Percentiles rank a stretch among this genome's conserved stretches.
phyloP scores from a whole-genome alignment of 2,888 invertebrate genomes.

The Oligia strigilis region DNA sequence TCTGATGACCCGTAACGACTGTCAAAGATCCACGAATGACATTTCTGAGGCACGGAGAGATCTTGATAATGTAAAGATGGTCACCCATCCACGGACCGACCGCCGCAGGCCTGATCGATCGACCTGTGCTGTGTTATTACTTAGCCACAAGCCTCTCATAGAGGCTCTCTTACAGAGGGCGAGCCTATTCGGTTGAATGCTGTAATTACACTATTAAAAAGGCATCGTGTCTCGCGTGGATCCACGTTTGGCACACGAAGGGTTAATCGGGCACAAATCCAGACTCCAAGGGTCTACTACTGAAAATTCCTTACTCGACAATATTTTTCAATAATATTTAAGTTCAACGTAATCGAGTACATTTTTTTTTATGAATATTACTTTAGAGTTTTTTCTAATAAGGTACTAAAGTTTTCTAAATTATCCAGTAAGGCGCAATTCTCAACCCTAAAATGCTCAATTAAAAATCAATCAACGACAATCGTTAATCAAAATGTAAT shows the following conservation, averaged over 20 bases:
- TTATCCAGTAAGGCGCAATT: not conserved
- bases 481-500: constrained; percentile 56
- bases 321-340: not conserved
- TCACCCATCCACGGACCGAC: no score
- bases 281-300: not conserved
- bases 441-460: constrained; percentile 25
- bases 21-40: no score
- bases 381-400: not conserved
- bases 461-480: constrained; percentile 42
- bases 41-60: no score
- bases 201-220: not conserved
- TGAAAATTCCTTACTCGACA: no score
- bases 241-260: not conserved
- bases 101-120: no score
- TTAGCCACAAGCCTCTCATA: no score
- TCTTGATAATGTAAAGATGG: no score
- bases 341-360: not conserved
- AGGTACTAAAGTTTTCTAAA: not conserved
- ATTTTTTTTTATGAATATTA: not conserved
- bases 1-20: no score
- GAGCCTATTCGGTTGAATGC: not conserved
- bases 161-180: not conserved
- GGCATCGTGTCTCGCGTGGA: not conserved
- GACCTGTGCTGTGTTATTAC: no score
- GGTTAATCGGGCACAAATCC: not conserved